A percentile compares a stretch with the other conserved stretches of the same genome.
These are phyloP conservation scores for Halictus ligatus DNA, from an alignment of 2,888 invertebrate genomes.

Conservation along the genomic window DNA sequence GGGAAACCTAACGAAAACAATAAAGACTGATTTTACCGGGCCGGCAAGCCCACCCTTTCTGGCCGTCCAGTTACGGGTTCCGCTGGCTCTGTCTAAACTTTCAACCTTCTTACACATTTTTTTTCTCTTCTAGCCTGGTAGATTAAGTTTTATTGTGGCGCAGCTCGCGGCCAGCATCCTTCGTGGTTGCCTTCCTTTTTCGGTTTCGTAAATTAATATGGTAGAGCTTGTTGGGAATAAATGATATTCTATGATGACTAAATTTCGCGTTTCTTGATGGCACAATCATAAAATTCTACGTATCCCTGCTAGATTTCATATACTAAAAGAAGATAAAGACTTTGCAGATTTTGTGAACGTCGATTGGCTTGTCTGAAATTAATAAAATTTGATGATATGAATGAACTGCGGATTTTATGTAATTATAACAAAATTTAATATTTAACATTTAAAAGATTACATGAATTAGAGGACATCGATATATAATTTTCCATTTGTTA, in stretches of 20 bases:
- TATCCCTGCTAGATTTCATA: not conserved
- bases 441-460: no score
- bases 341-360: not conserved
- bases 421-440: no score
- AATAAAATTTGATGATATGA: not conserved
- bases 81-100: slow-evolving; percentile 27
- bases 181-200: not conserved
- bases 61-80: slow-evolving; percentile 45
- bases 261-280: not conserved
- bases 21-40: slow-evolving; percentile 80
- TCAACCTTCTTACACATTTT: slow-evolving; percentile 1
- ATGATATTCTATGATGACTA: not conserved
- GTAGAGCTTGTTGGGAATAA: not conserved
- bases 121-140: not conserved
- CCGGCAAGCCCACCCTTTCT: slow-evolving; percentile 61
- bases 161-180: not conserved
- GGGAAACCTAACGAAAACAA: slow-evolving; percentile 80
- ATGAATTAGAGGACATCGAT: no score
- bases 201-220: not conserved
- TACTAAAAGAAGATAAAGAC: not conserved
- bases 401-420: no score
- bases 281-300: not conserved
- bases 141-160: slow-evolving; percentile 1
- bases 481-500: not conserved
- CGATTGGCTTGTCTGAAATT: not conserved